Base-by-base conservation (phyloP, 2,797 vertebrate species). In the Taenioides sp. region DNA sequence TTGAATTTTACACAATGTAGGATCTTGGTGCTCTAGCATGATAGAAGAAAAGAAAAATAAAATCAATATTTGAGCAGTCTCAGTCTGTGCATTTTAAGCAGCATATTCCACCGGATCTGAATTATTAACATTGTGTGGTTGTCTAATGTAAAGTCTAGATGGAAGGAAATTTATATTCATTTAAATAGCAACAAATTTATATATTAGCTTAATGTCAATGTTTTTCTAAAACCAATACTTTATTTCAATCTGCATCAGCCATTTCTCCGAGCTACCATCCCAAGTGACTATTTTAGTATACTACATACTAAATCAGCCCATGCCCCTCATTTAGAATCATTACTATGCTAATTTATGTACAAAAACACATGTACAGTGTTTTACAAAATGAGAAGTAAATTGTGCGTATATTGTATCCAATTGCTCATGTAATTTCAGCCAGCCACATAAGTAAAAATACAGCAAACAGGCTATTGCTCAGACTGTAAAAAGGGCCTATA, bases 1-100 rank as follows among this genome's bases (percentile, higher is more conserved):
- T 87, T 72, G 49, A 52, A 34, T 75, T 75, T 65, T 50, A 74
- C 71, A 80, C 63, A 50, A 80, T 75, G 18, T 67, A 86, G 81
- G 72, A 77, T 75, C 54, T 69, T 71, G 80, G 82, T 74, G 77
- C 84, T 75, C 87, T 87, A 86, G 86, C 71, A 81, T 67, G 66
- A 79, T 74, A 79, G 71, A 27, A 74, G 58, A 82, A 74, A 64
- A 47, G 80, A 86, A 85, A 81, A 91, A 92, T 93, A 95, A 87
- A 95, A 97, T 97, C 95, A 94, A 96, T 96, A 96, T 96, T 96
- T 96, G 93, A 96, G 92, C 90, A 94, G 91, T 76, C 88, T 92
- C 86, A 79, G 92, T 92, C 94, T 91, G 88, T 94, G 95, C 94
- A 94, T 96, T 91, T 95, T 93, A 95, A 95, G 85, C 80, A 95